Evolutionary conservation across 2,797 vertebrate species (phyloP), one percentile per base, ranked within the genome.

Genomic region (Sparus aurata): DNA sequence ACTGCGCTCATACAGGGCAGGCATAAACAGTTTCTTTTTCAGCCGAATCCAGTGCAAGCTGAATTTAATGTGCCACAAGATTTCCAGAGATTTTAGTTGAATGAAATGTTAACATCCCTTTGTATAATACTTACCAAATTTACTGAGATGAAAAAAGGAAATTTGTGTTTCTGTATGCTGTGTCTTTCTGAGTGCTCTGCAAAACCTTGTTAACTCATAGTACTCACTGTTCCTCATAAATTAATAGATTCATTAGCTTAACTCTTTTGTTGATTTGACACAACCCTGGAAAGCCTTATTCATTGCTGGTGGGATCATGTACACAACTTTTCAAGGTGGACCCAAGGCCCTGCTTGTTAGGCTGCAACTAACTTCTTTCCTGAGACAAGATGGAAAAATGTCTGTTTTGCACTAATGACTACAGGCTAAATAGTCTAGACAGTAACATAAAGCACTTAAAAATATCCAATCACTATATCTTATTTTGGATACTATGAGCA

Each of bases 51-150:
- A 49, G 15, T 65, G 3, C 5, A 46, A 30, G n/a, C 18, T 41
- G 41, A 18, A 47, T 75, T 62, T 34, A 72, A 25, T 64, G 45
- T 13, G 5, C 16, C 23, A 34, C 15, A 69, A 67, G 6, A 55
- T 68, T 20, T 22, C 3, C 43, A 3, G 38, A 58, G 34, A 62
- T 62, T 22, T 45, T 34, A 45, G n/a, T 12, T 15, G 12, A 64
- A 77, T 53, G 1, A 45, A 30, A n/a, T 30, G 1, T 57, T 34
- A 12, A 66, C 34, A 22, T 52, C 4, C 16, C 20, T 15, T 16
- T 46, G 20, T n/a, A 11, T 27, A 50, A 45, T 43, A 13, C 2
- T 22, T 38, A 20, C 58, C 2, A 60, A n/a, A 38, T 38, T 38
- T 38, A 38, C 9, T 38, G n/a, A 63, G 27, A 52, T 52, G 18